A percentile compares a stretch with the other conserved stretches of the same genome.
These are phyloP conservation scores for Cladopsammia gracilis DNA, from an alignment of 64 coral and sea anemone species.

Conservation along the genomic window DNA sequence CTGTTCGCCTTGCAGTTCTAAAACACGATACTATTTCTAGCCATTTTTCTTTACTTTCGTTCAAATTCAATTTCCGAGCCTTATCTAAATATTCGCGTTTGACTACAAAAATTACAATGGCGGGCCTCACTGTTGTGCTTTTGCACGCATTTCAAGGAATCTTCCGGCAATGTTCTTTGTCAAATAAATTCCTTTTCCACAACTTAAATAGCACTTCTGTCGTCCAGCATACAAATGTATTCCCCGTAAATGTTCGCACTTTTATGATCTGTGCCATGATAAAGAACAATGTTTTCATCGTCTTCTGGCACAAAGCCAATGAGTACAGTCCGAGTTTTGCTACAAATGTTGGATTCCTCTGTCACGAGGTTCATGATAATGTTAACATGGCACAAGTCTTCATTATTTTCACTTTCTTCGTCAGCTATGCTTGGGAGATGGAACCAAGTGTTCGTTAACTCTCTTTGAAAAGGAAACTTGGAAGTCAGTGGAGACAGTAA, in stretches of 20 bases:
- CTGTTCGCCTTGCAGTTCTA: no score
- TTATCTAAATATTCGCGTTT: neutral
- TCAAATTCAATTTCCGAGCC: neutral
- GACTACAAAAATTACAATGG: neutral
- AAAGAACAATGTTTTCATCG: neutral
- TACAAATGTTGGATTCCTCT: neutral
- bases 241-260: constrained; percentile 12
- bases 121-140: neutral
- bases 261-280: constrained; percentile 42
- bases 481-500: neutral
- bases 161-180: constrained; percentile 14
- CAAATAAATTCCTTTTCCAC: constrained; percentile 40
- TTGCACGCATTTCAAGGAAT: constrained; percentile 18
- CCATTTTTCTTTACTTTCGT: no score
- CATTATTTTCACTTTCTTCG: neutral
- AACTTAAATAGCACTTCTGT: constrained; percentile 15
- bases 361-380: constrained; percentile 5
- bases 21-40: no score
- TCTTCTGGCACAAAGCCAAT: neutral
- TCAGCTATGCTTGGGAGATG: no score
- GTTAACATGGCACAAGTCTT: neutral
- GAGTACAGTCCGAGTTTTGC: neutral
- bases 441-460: neutral
- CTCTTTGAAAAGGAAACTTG: neutral
- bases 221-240: neutral